Conservation (phyloP, 2,888 invertebrate genomes). For the Cenopis cana region DNA sequence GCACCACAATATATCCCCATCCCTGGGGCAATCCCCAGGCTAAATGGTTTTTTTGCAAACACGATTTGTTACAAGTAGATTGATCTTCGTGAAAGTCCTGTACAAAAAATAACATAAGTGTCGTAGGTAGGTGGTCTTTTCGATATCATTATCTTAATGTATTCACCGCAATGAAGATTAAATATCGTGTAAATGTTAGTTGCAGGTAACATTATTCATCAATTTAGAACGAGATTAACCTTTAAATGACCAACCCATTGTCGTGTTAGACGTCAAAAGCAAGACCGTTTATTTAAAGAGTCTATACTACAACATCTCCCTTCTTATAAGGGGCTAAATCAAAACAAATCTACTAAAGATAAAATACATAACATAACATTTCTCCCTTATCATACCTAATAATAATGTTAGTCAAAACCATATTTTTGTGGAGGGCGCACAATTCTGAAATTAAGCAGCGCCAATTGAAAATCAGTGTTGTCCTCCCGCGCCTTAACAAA, state of each 20-base stretch:
- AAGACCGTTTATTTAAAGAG: no score
- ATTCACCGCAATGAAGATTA: slow-evolving; percentile 5
- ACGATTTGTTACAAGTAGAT: neutral
- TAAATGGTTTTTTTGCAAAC: neutral
- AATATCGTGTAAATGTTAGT: slow-evolving; percentile 6
- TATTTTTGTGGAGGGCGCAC: no score
- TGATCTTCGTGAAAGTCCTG: neutral
- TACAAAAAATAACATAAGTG: neutral
- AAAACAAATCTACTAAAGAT: no score
- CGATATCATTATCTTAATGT: neutral
- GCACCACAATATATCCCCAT: neutral
- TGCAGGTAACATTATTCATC: slow-evolving; percentile 23
- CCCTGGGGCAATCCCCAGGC: neutral
- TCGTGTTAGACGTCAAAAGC: no score
- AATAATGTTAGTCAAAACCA: no score
- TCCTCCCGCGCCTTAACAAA: no score
- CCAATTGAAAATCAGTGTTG: no score
- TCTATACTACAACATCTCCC: no score
- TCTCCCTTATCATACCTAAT: no score
- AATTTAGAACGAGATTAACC: slow-evolving; percentile 47
- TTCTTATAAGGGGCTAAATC: no score
- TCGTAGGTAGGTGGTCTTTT: neutral
- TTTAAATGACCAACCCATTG: slow-evolving; percentile 50
- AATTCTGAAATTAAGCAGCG: no score
- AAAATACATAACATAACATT: no score